phyloP scores from a whole-genome alignment of 2,113 vertebrate species.

The Vicugna pacos region DNA sequence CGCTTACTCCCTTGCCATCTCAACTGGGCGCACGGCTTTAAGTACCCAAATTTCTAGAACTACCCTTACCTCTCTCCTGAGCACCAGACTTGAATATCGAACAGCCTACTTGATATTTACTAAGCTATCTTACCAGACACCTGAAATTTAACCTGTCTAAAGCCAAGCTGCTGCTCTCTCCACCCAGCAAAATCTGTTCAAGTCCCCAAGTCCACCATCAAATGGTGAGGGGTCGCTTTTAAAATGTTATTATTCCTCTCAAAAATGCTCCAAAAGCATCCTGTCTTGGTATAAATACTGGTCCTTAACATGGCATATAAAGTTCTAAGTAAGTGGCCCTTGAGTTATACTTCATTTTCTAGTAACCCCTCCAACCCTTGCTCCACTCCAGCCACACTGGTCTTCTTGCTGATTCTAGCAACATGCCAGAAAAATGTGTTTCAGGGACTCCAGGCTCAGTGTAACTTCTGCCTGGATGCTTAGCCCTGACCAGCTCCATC shows the following conservation, averaged over 20 bases:
- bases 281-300: neutral
- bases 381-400: neutral
- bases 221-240: neutral
- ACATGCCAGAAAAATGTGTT: neutral
- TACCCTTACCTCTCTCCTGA: neutral
- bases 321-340: neutral
- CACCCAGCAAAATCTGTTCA: slow-evolving; percentile 3
- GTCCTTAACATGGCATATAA: neutral
- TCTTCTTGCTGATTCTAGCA: slow-evolving; percentile 2
- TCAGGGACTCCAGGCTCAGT: neutral
- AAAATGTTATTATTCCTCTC: neutral
- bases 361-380: neutral
- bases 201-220: neutral
- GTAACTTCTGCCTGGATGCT: neutral
- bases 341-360: neutral
- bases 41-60: neutral
- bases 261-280: neutral
- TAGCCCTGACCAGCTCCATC: neutral
- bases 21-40: neutral
- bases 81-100: neutral
- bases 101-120: neutral
- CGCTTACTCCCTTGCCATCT: neutral
- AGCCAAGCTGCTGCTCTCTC: neutral
- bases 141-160: neutral
- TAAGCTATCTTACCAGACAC: neutral